Percentiles rank a stretch among this genome's conserved stretches.
Evolutionary conservation across 2,797 vertebrate genomes (phyloP).

Genomic region (Glyptemys insculpta): DNA sequence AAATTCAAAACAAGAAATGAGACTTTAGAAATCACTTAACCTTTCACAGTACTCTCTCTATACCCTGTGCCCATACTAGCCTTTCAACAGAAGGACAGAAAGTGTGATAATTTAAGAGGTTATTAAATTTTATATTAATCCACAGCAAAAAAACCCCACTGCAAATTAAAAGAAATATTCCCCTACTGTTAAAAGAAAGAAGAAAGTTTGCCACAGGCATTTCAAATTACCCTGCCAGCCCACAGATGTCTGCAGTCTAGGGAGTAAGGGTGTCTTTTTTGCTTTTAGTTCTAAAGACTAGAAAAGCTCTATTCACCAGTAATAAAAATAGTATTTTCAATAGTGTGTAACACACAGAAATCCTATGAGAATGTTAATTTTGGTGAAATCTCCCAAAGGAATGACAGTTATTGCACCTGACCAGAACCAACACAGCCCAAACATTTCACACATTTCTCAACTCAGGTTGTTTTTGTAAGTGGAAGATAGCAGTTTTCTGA

Average conservation of each 20-base stretch:
- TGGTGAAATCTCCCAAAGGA: fast-evolving
- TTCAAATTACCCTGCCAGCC: background rate
- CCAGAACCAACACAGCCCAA: background rate
- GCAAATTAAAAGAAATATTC: background rate
- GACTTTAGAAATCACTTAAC: background rate
- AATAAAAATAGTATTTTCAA: background rate
- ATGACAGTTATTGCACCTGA: background rate
- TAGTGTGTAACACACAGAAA: background rate
- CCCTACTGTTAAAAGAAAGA: background rate
- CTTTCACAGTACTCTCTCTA: background rate
- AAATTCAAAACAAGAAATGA: background rate
- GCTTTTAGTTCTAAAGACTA: background rate
- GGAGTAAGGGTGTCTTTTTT: background rate
- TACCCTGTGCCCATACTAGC: background rate
- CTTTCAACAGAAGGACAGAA: background rate
- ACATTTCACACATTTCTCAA: background rate
- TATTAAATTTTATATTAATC: background rate
- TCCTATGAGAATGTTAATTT: background rate
- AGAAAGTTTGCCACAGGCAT: background rate
- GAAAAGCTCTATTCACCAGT: background rate
- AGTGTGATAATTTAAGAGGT: background rate
- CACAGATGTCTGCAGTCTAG: background rate
- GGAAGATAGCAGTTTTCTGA: background rate
- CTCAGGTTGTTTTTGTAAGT: background rate
- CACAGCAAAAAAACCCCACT: background rate